Evolutionary conservation across 1,140 invertebrate genomes (phyloP), one percentile per base, ranked within the genome.

Genomic region (Hermatobates lingyangjiaoensis): DNA sequence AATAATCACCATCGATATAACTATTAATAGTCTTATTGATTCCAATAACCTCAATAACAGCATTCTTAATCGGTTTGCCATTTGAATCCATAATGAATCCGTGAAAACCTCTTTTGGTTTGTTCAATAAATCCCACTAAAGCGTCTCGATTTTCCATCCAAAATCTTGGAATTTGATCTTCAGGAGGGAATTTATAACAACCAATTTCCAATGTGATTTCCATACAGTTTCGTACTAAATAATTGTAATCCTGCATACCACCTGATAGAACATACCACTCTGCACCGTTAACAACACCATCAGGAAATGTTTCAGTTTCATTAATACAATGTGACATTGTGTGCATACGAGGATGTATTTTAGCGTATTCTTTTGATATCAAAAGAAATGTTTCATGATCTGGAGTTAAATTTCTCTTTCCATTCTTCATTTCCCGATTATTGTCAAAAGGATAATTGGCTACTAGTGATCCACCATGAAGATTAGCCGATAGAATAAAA

Each of bases 171-270:
- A 99, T 68, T 61, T 92, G 80, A 49, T 78, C 74, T 2, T 81
- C 80, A 2, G 76, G 77, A 0, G 94, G 94, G 68, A 84, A 96
- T 70, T 98, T 98, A 68, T 87, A 92, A 68, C 95, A 98, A 0
- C 91, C 93, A 45, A 98, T 76, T 66, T 98, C 95, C 30, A 98
- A 68, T 0, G 95, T 98, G 18, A 98, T 80, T 71, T 98, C 95
- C 87, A 98, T 96, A 64, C 91, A 95, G 45, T 93, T 94, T 61
- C 90, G 91, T 79, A 87, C 88, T 14, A 97, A 75, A 64, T 98
- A 98, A 66, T 98, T 98, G 68, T 88, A 98, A 65, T 98, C 95
- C 71, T 98, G 93, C 86, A 91, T 90, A 57, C 75, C 75, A 21
- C 61, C 61, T 61, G 27, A 10, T 51, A 54, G 21, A 20, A 28